Evolutionary conservation across 92 coral and sea anemone species (phyloP), one percentile per base, ranked within the genome.

Genomic region (Meandrina meandrites): DNA sequence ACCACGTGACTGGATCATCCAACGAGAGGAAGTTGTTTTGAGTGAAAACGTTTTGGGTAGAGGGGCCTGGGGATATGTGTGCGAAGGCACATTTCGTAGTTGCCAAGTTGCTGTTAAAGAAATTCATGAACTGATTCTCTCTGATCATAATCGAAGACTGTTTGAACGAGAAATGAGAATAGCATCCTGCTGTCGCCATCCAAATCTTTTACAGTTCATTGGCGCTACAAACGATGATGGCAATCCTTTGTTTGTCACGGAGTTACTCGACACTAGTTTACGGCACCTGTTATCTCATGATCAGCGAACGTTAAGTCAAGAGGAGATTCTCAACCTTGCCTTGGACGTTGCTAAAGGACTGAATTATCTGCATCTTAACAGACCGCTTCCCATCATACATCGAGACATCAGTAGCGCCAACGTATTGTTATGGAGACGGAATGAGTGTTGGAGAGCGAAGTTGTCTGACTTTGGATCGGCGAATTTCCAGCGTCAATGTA

Each of bases 81-180:
- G 24, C 37, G 66, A 78, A 28, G 81, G 81, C 11, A 51, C 40
- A 13, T 78, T 78, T 78, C 81, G 81, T 31, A 18, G 98, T 21
- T 85, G 90, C 75, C 77, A 87, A 72, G 95, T 96, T 6, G 98
- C 98, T 2, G 97, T 94, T 1, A 96, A 96, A 79, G 87, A 92
- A 76, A 92, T 96, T 83, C 98, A 94, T 47, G 95, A 94, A 10
- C 87, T 94, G 35, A 96, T 96, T n/a, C 92, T 96, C n/a, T 96
- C 98, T 57, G 94, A 95, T 36, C 95, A 96, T 77, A 96, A 96
- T 54, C 86, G 95, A 1, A 79, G 97, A 47, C 80, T 94, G 15
- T 96, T 96, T 85, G 97, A 92, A 79, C 95, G 98, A 42, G 98
- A 96, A 75, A 96, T 96, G 97, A 93, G 91, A 45, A 96, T 96